A percentile compares a stretch with the other conserved stretches of the same genome.
phyloP scores from a whole-genome alignment of 2,888 invertebrate genomes.

The Eurois occulta region DNA sequence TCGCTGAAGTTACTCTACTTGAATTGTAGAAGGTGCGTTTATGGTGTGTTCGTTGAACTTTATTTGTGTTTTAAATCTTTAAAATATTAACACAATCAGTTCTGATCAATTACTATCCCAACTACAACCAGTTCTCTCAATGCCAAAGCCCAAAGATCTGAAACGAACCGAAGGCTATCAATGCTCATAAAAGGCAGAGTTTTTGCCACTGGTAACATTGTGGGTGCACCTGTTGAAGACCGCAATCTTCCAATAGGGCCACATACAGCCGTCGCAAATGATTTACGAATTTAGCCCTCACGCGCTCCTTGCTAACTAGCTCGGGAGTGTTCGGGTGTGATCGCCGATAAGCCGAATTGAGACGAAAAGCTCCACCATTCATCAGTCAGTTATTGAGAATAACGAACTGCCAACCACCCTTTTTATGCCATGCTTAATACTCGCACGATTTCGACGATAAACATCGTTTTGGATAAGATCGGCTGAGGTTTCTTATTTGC shows the following conservation, averaged over 20 bases:
- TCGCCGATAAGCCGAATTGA: conserved; percentile 89
- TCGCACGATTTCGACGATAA: conserved; percentile 81
- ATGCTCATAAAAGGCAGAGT: conserved; percentile 80
- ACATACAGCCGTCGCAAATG: conserved; percentile 87
- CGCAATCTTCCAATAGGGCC: conserved; percentile 78
- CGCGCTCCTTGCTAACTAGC: conserved; percentile 83
- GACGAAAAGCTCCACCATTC: conserved; percentile 87
- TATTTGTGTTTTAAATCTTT: neutral
- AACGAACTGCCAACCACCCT: conserved; percentile 83
- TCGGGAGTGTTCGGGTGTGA: conserved; percentile 81
- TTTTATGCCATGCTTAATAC: conserved; percentile 82
- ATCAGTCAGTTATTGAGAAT: conserved; percentile 89
- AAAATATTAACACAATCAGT: conserved; percentile 20
- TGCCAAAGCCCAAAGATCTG: conserved; percentile 72
- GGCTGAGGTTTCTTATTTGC: conserved; percentile 71
- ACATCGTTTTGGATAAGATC: conserved; percentile 75
- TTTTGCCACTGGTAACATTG: conserved; percentile 81
- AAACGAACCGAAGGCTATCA: conserved; percentile 71
- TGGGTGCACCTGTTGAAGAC: conserved; percentile 81
- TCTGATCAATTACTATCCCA: conserved; percentile 56
- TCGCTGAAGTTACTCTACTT: neutral
- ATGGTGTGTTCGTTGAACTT: neutral
- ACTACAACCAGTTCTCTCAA: conserved; percentile 62
- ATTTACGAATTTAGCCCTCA: conserved; percentile 82
- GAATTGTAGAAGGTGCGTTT: neutral